Base-by-base conservation (phyloP, 2,888 invertebrate species). In the Leptinotarsa rubiginosa region DNA sequence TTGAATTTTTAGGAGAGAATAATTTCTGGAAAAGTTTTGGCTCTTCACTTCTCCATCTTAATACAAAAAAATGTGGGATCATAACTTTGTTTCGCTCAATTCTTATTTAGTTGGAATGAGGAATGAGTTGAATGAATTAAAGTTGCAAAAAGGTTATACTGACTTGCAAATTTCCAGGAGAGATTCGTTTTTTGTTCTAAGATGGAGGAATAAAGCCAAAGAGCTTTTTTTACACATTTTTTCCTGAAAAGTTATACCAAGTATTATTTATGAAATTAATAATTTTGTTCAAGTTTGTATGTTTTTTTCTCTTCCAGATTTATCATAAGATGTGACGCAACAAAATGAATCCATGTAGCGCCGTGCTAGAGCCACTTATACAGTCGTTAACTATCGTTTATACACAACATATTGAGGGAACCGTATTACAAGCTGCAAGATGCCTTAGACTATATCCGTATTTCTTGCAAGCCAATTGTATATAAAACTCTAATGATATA, bases 241-340 rank as follows among this genome's bases (percentile, higher is more conserved):
- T 7, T 31, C 7, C 31, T 7, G 31, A 7, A 31, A 31, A 31
- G 31, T 31, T 7, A 31, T 31, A 7, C 1, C 31, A 31, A 31
- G 31, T 31, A 31, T 31, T 31, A 31, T 31, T 31, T 31, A 7
- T 31, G 31, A 31, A 31, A 31, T 31, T 41, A 18, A 20, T 56
- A 5, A 4, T 52, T 65, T 41, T 47, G 47, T 67, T 47, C 20
- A 49, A 22, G 18, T 70, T 25, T 68, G 2, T 12, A 20, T 41
- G 41, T 25, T 49, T 65, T 65, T 50, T 47, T 76, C 68, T 72
- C n/a, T 87, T 86, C 65, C 84, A 87, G 87, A 87, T 86, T 85
- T 87, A 85, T 87, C 87, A 80, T 87, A 87, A 87, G 83, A 81
- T 78, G 78, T 75, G 78, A 78, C 76, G 74, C 79, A 77, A 77